Evolutionary conservation across 92 coral and sea anemone genomes (phyloP).

Genomic region (Pocillopora grandis): DNA sequence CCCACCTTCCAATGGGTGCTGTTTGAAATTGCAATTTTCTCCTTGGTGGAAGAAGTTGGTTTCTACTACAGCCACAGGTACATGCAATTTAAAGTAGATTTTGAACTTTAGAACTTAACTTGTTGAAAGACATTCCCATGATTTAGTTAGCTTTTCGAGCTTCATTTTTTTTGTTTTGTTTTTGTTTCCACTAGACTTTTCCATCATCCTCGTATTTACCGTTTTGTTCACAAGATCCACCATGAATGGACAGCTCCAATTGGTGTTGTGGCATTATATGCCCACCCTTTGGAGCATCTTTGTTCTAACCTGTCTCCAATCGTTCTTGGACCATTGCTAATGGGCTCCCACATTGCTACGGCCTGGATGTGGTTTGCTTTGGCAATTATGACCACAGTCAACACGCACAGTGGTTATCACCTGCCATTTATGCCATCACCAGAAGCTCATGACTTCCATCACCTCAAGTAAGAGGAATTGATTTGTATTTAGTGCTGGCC

Average conservation of each 20-base stretch:
- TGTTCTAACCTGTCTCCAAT: slow-evolving; percentile 82
- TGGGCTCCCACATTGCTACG: slow-evolving; percentile 99
- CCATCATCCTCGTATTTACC: slow-evolving; percentile 95
- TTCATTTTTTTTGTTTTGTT: neutral
- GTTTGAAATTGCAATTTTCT: slow-evolving; percentile 84
- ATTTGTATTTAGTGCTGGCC: neutral
- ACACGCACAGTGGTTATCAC: slow-evolving; percentile 97
- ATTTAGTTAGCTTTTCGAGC: no score
- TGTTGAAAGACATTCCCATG: no score
- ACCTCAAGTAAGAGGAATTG: slow-evolving; percentile 80
- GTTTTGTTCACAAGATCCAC: slow-evolving; percentile 85
- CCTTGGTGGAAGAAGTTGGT: slow-evolving; percentile 85
- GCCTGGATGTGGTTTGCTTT: slow-evolving; percentile 92
- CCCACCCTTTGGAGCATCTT: slow-evolving; percentile 92
- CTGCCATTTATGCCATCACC: slow-evolving; percentile 96
- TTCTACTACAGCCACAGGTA: slow-evolving; percentile 98
- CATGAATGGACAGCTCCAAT: slow-evolving; percentile 99
- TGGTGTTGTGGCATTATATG: slow-evolving; percentile 81
- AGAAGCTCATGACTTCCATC: slow-evolving; percentile 99
- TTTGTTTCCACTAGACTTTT: slow-evolving; percentile 60
- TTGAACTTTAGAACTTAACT: neutral
- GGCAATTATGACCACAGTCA: slow-evolving; percentile 80
- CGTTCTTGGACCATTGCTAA: slow-evolving; percentile 82
- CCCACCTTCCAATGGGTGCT: slow-evolving; percentile 96
- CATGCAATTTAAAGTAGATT: neutral